Evolutionary conservation across 2,888 invertebrate species (phyloP).

Genomic region (Drosophila lacicola): DNA sequence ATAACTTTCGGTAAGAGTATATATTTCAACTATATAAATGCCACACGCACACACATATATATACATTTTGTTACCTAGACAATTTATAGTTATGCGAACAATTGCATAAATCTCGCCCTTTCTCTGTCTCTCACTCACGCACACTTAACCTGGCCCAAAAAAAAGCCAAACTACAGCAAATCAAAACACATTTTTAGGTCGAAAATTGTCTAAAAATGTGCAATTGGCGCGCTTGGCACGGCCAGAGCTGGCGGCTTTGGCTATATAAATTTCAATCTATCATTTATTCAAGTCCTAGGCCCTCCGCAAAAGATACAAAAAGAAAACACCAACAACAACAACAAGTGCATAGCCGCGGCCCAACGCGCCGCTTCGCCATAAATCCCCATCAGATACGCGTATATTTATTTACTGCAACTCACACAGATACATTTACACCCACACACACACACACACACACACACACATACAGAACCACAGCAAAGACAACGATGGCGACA

Average conservation of each 20-base stretch:
- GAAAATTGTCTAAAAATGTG: slow-evolving; percentile 69
- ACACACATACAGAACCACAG: slow-evolving; percentile 36
- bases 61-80: slow-evolving; percentile 57
- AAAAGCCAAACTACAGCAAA: slow-evolving; percentile 44
- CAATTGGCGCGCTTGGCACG: slow-evolving; percentile 21
- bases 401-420: slow-evolving; percentile 80
- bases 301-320: slow-evolving; percentile 53
- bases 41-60: slow-evolving; percentile 6
- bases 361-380: slow-evolving; percentile 73
- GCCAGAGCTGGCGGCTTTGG: slow-evolving; percentile 13
- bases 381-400: slow-evolving; percentile 81
- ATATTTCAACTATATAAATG: slow-evolving; percentile 49
- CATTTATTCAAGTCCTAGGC: slow-evolving; percentile 79
- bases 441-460: slow-evolving; percentile 13
- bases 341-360: slow-evolving; percentile 53
- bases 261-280: slow-evolving; percentile 81
- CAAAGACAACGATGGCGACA: slow-evolving; percentile 69
- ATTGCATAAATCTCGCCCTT: slow-evolving; percentile 37
- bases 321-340: slow-evolving; percentile 23
- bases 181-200: slow-evolving; percentile 53
- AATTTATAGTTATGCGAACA: slow-evolving; percentile 55
- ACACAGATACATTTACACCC: slow-evolving; percentile 53
- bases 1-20: slow-evolving; percentile 17
- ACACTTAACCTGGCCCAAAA: slow-evolving; percentile 25
- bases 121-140: neutral